Evolutionary conservation across 1,140 invertebrate species (phyloP).

Genomic region (Hypsibius dujardini): DNA sequence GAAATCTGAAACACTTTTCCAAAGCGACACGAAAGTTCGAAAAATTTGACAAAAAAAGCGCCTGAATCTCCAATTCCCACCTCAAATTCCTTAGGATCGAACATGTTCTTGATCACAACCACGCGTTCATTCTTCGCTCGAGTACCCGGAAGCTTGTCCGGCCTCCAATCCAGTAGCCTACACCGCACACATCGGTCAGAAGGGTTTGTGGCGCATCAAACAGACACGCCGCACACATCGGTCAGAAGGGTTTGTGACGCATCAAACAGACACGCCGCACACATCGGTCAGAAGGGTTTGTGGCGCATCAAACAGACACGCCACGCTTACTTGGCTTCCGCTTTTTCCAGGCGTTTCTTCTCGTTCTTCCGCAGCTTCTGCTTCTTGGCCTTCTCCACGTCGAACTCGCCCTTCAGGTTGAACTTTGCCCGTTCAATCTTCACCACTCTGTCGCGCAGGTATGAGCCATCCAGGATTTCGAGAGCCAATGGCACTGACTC

Average conservation of each 20-base stretch:
- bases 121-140: conserved; percentile 67
- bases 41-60: conserved; percentile 16
- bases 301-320: conserved; percentile 18
- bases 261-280: conserved; percentile 17
- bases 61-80: conserved; percentile 27
- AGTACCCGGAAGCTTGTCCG: conserved; percentile 66
- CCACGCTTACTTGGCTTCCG: conserved; percentile 61
- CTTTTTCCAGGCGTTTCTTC: conserved; percentile 72
- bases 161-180: conserved; percentile 83
- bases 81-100: conserved; percentile 72
- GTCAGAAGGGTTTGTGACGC: no score
- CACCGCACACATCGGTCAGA: conserved; percentile 24
- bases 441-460: conserved; percentile 45
- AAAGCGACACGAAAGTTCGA: conserved; percentile 16
- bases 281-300: neutral
- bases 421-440: conserved; percentile 84
- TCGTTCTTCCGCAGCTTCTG: conserved; percentile 79
- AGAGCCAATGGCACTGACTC: conserved; percentile 86
- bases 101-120: conserved; percentile 85
- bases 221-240: conserved; percentile 1
- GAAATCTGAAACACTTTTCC: conserved; percentile 4
- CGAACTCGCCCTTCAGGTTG: conserved; percentile 80
- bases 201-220: neutral
- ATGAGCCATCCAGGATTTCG: conserved; percentile 70
- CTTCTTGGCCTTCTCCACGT: conserved; percentile 59